Evolutionary conservation across 1,140 invertebrate genomes (phyloP).

Genomic region (Eueides isabella): DNA sequence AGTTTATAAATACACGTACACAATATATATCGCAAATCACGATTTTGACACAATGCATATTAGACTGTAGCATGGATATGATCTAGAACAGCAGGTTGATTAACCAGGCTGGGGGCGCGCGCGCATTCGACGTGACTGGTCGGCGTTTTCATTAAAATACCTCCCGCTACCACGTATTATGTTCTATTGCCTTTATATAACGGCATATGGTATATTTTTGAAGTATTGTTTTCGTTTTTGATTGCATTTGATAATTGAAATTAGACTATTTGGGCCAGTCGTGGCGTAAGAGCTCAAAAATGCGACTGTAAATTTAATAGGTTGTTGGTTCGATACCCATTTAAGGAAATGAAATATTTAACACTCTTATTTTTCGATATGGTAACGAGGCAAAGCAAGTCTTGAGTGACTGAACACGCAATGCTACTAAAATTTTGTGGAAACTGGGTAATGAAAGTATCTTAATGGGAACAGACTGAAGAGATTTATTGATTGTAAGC

Average conservation of each 20-base stretch:
- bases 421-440: no score
- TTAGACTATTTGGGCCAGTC: background rate
- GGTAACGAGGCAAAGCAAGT: no score
- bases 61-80: constrained; percentile 21
- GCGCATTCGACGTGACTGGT: constrained; percentile 56
- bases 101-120: constrained; percentile 36
- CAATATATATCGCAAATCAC: constrained; percentile 33
- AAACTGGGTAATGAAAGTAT: no score
- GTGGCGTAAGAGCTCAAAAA: no score
- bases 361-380: no score
- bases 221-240: background rate
- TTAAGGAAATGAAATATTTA: no score
- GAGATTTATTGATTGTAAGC: no score
- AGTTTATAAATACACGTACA: background rate
- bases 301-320: no score
- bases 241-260: background rate
- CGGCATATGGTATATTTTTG: constrained; percentile 8
- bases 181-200: background rate
- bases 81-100: constrained; percentile 45
- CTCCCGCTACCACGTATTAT: constrained; percentile 42
- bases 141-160: constrained; percentile 67
- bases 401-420: no score
- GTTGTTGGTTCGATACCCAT: no score
- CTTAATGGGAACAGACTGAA: no score
- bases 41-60: constrained; percentile 39